Evolutionary conservation across 2,888 invertebrate species (phyloP), one percentile per base, ranked within the genome.

Genomic region (Drepana falcataria): DNA sequence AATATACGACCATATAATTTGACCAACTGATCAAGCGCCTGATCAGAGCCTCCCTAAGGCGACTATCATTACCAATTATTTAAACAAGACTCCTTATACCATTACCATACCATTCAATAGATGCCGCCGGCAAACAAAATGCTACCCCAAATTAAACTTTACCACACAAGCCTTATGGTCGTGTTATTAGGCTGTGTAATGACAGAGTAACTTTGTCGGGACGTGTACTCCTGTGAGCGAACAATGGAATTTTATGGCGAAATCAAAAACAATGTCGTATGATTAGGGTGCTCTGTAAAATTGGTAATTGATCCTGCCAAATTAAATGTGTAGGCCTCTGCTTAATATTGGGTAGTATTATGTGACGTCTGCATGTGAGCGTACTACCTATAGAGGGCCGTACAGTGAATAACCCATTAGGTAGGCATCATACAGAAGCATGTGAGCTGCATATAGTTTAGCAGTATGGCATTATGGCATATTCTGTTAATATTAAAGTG

Each of bases 1-100:
- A 66, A 9, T 65, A 71, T 69, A 72, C 59, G 64, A 62, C 55
- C 64, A 61, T 60, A 61, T 69, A 69, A 71, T 69, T 68, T 62
- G 61, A 69, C 64, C 63, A 37, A 48, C 37, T 49, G 41, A 51
- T 51, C 41, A 51, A 40, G 33, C 41, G 61, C 47, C 49, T 51
- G 49, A 51, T 51, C 57, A 37, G 53, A 49, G 51, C 41, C 47
- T 53, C 64, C 68, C 62, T 35, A 52, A 53, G 69, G 73, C 72
- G 63, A 56, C 57, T 61, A 62, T 73, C 71, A 71, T 75, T 75
- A 69, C 73, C 73, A 82, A 83, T 83, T 81, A 81, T 77, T 73
- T 71, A 78, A 83, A 83, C 79, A 77, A 82, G 83, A 71, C 59
- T 41, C 53, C 54, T 59, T n/a, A n/a, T n/a, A n/a, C n/a, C n/a